Percentiles rank a stretch among this genome's conserved stretches.
These are phyloP conservation scores for Dasyurus viverrinus DNA, from an alignment of 2,113 vertebrate species.

Conservation along the genomic window DNA sequence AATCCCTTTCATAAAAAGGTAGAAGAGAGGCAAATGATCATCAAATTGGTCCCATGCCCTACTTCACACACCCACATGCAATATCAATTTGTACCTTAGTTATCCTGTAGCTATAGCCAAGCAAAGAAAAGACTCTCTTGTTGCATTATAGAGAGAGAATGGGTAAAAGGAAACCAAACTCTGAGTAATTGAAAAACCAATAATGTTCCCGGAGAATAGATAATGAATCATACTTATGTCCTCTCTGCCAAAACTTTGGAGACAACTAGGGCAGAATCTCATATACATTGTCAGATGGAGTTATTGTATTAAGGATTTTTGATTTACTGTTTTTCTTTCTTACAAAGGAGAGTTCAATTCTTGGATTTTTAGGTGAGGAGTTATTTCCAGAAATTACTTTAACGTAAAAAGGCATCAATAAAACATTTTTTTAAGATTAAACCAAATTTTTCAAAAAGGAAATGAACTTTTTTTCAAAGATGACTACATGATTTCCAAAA, in stretches of 20 bases:
- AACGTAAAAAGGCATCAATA: not conserved
- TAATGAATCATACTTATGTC: conserved; percentile 2
- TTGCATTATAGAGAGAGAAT: not conserved
- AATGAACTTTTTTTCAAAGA: conserved; percentile 15
- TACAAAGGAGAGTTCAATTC: not conserved
- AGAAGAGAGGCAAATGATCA: not conserved
- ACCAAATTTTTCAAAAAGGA: not conserved
- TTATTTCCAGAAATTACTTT: not conserved
- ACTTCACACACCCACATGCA: not conserved
- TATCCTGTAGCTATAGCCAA: not conserved
- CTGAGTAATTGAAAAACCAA: not conserved
- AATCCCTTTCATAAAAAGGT: not conserved
- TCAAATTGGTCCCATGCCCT: not conserved
- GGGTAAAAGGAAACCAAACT: not conserved
- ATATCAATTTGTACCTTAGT: not conserved
- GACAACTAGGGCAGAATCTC: not conserved
- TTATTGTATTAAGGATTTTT: not conserved
- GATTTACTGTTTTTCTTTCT: not conserved
- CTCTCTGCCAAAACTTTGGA: not conserved
- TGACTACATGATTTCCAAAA: conserved; percentile 38
- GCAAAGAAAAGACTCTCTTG: not conserved
- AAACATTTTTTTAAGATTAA: not conserved
- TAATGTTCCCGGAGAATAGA: not conserved
- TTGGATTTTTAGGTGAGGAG: not conserved
- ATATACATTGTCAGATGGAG: not conserved